Percentiles rank a stretch among this genome's conserved stretches.
phyloP scores from a whole-genome alignment of 2,113 vertebrate genomes.

The Thalassarche chlororhynchos region DNA sequence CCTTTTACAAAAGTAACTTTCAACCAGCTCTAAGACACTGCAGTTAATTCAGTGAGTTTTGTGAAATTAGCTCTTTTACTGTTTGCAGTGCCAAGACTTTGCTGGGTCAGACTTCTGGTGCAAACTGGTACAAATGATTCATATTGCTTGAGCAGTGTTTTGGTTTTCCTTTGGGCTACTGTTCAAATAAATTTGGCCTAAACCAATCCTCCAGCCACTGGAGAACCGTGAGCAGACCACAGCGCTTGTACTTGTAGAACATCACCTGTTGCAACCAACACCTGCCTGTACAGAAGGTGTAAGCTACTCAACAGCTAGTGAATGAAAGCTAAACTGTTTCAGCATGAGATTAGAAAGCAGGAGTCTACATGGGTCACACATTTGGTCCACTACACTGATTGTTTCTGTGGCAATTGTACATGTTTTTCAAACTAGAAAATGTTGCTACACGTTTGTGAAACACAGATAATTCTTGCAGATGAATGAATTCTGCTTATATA shows the following conservation, averaged over 20 bases:
- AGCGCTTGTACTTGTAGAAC: background rate
- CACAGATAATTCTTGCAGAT: background rate
- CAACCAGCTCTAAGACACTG: background rate
- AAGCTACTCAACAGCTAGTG: background rate
- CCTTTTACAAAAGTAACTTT: background rate
- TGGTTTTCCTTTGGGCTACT: background rate
- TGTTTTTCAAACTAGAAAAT: background rate
- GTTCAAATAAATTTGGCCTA: background rate
- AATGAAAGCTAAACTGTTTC: background rate
- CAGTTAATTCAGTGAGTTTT: background rate
- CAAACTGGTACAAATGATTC: background rate
- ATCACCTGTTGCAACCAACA: background rate
- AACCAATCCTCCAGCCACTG: background rate
- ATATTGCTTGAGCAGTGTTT: background rate
- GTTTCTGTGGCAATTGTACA: background rate
- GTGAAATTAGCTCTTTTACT: background rate
- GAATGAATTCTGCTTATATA: background rate
- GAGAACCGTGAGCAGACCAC: background rate
- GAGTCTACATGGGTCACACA: background rate
- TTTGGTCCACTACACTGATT: background rate
- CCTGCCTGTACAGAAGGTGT: background rate
- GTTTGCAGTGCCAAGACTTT: background rate
- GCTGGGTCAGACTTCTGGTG: background rate
- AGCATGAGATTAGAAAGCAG: background rate
- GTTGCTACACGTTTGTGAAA: background rate